Base-by-base conservation (phyloP, 2,113 vertebrate species). In the Pyrgilauda ruficollis region DNA sequence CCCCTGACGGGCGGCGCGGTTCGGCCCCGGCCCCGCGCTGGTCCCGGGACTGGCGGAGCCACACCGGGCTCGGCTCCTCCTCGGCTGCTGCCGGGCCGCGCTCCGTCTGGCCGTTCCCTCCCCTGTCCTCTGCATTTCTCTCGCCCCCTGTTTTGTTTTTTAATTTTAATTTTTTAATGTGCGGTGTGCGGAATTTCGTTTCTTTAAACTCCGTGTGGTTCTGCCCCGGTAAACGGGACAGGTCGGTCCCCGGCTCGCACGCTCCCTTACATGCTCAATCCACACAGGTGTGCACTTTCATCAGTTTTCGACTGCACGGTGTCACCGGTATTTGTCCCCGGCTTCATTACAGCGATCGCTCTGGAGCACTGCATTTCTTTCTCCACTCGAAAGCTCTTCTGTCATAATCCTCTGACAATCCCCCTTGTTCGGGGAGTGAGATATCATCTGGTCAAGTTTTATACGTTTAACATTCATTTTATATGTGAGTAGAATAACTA, bases 221-320 rank as follows among this genome's bases (percentile, higher is more conserved):
- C 20, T 53, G 62, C 20, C 46, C 30, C 41, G 15, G 11, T 49
- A 23, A 63, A 68, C 27, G 44, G 35, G 33, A 26, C 18, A 30
- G 69, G 41, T 68, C 46, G 18, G 0, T 5, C 79, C 3, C 12
- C 33, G 66, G 30, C 3, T 86, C 63, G 35, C 83, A 22, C 53
- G 1, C 89, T 85, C 81, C 35, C 70, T 97, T 97, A 96, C 97
- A 92, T 26, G 78, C 86, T 96, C 37, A 28, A 14, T 96, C 97
- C 96, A 96, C 97, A 96, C 94, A 97, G 97, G 97, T 97, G 97
- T 97, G 97, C 97, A 96, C 96, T 97, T 97, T 87, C 74, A 87
- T 95, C 96, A 96, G 96, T 96, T 96, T 97, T 97, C 93, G 95
- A 85, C 90, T 10, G 43, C 27, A 8, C 75, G 2, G 44, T 76